These are phyloP conservation scores for Australoheros facetus DNA, from an alignment of 2,797 vertebrate genomes.

Conservation along the genomic window DNA sequence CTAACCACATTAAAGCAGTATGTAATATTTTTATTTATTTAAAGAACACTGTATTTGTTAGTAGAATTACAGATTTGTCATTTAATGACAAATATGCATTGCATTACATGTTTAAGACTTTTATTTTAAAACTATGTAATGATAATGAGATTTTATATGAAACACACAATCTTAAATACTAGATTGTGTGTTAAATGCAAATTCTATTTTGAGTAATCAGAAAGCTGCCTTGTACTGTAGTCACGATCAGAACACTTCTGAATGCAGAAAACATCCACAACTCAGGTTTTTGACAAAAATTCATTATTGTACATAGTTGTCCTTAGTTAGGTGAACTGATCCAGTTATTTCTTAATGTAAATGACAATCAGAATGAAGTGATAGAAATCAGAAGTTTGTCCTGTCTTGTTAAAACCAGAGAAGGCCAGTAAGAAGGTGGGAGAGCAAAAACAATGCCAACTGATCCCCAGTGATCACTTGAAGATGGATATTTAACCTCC, in stretches of 20 bases:
- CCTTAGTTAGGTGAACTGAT: neutral
- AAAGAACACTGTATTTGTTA: neutral
- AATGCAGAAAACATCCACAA: neutral
- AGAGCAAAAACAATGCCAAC: neutral
- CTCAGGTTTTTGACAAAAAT: neutral
- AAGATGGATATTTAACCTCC: neutral
- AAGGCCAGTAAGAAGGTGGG: neutral
- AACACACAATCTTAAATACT: neutral
- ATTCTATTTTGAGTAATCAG: neutral
- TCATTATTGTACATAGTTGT: neutral
- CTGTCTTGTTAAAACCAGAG: neutral
- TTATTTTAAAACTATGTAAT: neutral
- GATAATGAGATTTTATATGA: neutral
- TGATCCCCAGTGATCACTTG: neutral
- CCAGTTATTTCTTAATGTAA: neutral
- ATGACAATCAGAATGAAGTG: neutral
- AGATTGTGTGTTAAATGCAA: neutral
- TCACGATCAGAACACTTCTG: neutral
- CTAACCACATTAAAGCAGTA: neutral
- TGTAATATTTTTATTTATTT: neutral
- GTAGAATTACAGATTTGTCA: neutral
- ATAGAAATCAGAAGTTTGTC: neutral
- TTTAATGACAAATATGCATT: neutral
- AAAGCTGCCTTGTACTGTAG: neutral
- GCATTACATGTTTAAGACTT: fast-evolving